Conservation (phyloP, 2,888 invertebrate genomes). For the Eupithecia centaureata region DNA sequence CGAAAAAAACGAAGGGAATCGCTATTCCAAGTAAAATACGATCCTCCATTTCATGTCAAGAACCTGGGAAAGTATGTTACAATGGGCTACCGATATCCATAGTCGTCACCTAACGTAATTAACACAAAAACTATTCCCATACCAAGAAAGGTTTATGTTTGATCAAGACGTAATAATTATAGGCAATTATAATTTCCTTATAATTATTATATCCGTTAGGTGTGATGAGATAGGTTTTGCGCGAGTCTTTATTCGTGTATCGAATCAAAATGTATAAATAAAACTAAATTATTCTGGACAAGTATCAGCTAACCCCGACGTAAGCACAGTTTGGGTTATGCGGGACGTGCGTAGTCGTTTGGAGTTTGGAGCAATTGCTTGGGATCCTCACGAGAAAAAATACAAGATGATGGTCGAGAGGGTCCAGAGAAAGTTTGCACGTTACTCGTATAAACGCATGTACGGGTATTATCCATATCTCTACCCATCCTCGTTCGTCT, state of each 20-base stretch:
- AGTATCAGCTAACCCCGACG: no score
- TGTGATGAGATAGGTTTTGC: background rate
- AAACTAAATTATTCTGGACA: no score
- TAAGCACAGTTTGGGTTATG: no score
- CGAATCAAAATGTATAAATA: background rate
- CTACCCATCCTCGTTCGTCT: no score
- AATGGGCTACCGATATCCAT: slow-evolving; percentile 49
- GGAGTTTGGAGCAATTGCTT: no score
- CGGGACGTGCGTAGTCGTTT: no score
- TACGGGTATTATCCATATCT: no score
- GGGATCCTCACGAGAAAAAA: no score
- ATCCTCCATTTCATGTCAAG: slow-evolving; percentile 20
- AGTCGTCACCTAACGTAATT: slow-evolving; percentile 53
- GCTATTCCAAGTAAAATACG: background rate
- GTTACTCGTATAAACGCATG: no score
- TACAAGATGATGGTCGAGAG: no score
- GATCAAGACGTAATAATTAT: slow-evolving; percentile 10
- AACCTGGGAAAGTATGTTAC: slow-evolving; percentile 42
- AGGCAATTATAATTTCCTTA: background rate
- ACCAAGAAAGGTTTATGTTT: slow-evolving; percentile 23
- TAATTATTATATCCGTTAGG: background rate
- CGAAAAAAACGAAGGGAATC: background rate
- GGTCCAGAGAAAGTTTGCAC: no score
- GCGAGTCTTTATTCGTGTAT: background rate
- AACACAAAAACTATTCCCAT: slow-evolving; percentile 46